Evolutionary conservation across 2,888 invertebrate species (phyloP), one percentile per base, ranked within the genome.

Genomic region (Andrena chrysosceles): DNA sequence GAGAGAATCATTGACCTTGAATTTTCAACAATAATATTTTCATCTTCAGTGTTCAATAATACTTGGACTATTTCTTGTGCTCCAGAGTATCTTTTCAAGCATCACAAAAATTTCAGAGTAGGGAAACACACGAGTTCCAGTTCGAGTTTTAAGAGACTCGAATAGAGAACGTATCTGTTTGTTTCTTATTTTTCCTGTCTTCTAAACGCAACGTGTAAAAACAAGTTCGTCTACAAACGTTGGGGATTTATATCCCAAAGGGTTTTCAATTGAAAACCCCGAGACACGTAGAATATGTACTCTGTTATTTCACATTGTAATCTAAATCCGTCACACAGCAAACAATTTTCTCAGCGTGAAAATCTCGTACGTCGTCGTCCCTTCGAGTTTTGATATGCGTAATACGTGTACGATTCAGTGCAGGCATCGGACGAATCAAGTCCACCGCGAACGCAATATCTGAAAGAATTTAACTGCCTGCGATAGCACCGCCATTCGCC

Each of bases 241-340:
- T 42, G 16, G 5, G 42, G 4, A 42, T 42, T 42, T 42, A 42
- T 16, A 42, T 42, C 42, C 42, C 42, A 42, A 16, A 42, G 42
- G 42, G 42, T 4, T 16, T 16, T 13, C 42, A 42, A 42, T 42
- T 42, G 42, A 42, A 42, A 42, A 42, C 16, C 42, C 42, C 42
- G 42, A 16, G 16, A 16, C 16, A 42, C 42, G 42, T 42, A 42
- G 42, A 42, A 42, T 42, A 42, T 5, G 16, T 16, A 16, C 13
- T 16, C 42, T 16, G 35, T 10, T 35, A 35, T 0, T 42, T 42
- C 29, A 60, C 60, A 63, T 48, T 71, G n/a, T 71, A 59, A 71
- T 64, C 31, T 31, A 63, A 63, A 63, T 48, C 23, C 52, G 52
- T 54, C 71, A 60, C 26, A 59, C 48, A 20, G 42, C 64, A 77